Base-by-base conservation (phyloP, 2,113 vertebrate species). In the Ceratotherium simum region DNA sequence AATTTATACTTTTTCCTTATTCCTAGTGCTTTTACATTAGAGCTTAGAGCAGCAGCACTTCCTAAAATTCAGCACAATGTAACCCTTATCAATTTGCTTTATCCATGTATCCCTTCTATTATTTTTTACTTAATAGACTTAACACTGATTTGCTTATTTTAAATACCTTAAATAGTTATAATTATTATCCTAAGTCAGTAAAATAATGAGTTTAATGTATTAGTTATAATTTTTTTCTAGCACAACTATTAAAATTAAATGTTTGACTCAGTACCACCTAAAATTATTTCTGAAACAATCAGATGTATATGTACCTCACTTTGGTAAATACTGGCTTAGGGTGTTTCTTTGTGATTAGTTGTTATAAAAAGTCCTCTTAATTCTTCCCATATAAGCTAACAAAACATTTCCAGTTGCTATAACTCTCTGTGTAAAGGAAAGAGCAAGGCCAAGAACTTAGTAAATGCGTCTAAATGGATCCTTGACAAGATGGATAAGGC, bases 211-310 rank as follows among this genome's bases (percentile, higher is more conserved):
- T 20, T 89, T 48, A 83, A 62, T 54, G 39, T 62, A 51, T 48
- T 46, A n/a, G 20, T 31, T 82, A 73, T 9, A 36, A 67, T 7
- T 70, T 86, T 82, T 93, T 79, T 39, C 56, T 36, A 72, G 12
- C 4, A 3, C 76, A 89, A 91, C 42, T 79, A 90, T 36, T 88
- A 84, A 94, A 72, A 86, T 83, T n/a, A 85, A 95, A 91, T 16
- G 16, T 48, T 48, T 56, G 31, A 73, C 78, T 64, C 14, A 9
- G 33, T 92, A 67, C 11, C 27, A 84, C 16, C 42, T 78, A 60
- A 48, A 87, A 17, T 42, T 21, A 79, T 62, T 94, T 88, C 78
- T 75, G 62, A 85, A 91, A 85, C 5, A 81, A 95, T 42, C 54
- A 65, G 94, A 88, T 46, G 21, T 25, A 33, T 33, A n/a, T 75